A percentile compares a stretch with the other conserved stretches of the same genome.
phyloP scores from a whole-genome alignment of 2,797 vertebrate species.

The Pangasius sanitwongsei region DNA sequence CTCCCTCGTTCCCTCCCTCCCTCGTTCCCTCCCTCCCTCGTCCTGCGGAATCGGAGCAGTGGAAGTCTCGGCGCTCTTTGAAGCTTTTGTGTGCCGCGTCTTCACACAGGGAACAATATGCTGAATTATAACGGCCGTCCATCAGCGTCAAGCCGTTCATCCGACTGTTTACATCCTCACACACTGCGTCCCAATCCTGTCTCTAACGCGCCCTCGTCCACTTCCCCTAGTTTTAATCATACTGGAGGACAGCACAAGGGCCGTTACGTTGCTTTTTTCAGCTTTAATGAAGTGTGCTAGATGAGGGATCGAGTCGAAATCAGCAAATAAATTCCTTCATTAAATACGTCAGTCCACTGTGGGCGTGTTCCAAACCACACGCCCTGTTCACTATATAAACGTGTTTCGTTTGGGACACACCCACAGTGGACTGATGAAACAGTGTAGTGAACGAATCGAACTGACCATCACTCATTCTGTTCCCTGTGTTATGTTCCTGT shows the following conservation, averaged over 20 bases:
- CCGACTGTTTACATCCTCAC: slow-evolving; percentile 1
- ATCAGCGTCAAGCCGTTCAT: slow-evolving; percentile 23
- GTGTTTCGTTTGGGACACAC: neutral
- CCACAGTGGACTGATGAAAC: too few species aligned
- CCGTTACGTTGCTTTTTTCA: neutral
- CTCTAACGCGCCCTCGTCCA: neutral
- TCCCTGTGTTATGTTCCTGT: neutral
- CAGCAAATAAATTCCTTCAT: neutral
- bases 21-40: neutral
- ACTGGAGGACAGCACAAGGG: neutral
- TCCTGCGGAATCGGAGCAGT: slow-evolving; percentile 4
- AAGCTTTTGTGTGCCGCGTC: slow-evolving; percentile 26
- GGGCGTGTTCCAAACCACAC: neutral
- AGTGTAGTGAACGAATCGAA: neutral
- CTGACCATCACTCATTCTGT: neutral
- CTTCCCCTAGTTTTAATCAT: neutral
- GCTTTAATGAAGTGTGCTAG: neutral
- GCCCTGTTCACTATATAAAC: neutral
- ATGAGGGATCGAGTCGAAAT: too few species aligned
- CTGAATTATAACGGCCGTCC: slow-evolving; percentile 54
- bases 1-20: neutral
- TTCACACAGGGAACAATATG: slow-evolving; percentile 51
- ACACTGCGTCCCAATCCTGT: neutral
- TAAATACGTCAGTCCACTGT: neutral
- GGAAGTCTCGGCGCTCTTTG: neutral